These are phyloP conservation scores for Sturnira hondurensis DNA, from an alignment of 2,113 vertebrate genomes.

Conservation along the genomic window DNA sequence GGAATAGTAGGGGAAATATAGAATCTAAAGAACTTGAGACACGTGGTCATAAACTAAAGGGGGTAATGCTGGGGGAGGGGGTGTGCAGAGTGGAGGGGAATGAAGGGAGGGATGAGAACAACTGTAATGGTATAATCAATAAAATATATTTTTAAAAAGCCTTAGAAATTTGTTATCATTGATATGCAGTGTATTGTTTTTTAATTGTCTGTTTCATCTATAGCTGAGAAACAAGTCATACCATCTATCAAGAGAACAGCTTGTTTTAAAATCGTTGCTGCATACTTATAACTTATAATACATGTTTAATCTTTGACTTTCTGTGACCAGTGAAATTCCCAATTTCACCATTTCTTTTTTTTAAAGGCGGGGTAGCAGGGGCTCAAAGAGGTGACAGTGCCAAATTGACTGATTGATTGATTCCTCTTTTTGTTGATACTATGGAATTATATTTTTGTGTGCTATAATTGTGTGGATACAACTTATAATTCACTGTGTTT, in stretches of 20 bases:
- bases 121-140: too few species aligned
- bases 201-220: constrained; percentile 41
- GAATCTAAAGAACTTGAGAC: too few species aligned
- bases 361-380: too few species aligned
- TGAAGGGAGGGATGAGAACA: too few species aligned
- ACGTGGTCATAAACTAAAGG: too few species aligned
- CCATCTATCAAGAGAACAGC: background rate
- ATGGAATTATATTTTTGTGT: background rate
- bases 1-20: too few species aligned
- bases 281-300: background rate
- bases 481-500: background rate
- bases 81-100: too few species aligned
- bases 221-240: constrained; percentile 7
- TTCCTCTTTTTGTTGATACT: background rate
- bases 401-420: too few species aligned
- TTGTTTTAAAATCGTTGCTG: constrained; percentile 36
- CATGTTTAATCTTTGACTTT: constrained; percentile 4
- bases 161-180: constrained; percentile 10
- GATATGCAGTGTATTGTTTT: constrained; percentile 33
- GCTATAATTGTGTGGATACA: background rate
- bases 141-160: too few species aligned
- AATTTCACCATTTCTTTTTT: too few species aligned
- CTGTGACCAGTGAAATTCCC: background rate
- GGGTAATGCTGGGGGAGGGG: too few species aligned
- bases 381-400: too few species aligned